Conservation (phyloP, 1,140 invertebrate species). For the Anagrus nilaparvatae region DNA sequence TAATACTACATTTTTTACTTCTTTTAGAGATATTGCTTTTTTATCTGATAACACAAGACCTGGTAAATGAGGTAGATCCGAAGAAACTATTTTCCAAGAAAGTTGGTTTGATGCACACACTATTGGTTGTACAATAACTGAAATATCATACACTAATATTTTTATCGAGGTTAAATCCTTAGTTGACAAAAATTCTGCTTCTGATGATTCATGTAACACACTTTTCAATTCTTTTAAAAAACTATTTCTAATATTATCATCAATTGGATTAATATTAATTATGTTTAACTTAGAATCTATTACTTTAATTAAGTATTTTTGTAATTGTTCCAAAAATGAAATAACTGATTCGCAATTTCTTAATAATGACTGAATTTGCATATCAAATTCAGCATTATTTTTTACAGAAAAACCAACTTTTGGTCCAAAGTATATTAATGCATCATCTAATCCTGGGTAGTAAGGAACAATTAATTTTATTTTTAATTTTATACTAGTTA, state of each 20-base stretch:
- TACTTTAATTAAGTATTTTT: conserved; percentile 24
- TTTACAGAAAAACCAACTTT: conserved; percentile 16
- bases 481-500: conserved; percentile 16
- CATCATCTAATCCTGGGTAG: conserved; percentile 23
- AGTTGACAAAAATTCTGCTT: conserved; percentile 15
- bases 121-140: conserved; percentile 22
- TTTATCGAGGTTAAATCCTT: conserved; percentile 19
- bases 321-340: conserved; percentile 23
- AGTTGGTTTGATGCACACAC: conserved; percentile 13
- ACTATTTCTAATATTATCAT: conserved; percentile 6
- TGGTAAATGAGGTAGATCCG: conserved; percentile 29
- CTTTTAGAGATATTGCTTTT: conserved; percentile 20
- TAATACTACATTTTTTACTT: conserved; percentile 21
- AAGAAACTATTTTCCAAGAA: conserved; percentile 30
- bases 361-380: conserved; percentile 16
- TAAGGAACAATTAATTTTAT: conserved; percentile 25
- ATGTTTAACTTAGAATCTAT: not conserved
- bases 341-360: conserved; percentile 16
- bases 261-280: not conserved
- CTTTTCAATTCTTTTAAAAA: conserved; percentile 21
- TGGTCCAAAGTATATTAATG: conserved; percentile 22
- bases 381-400: conserved; percentile 21
- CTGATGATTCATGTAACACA: conserved; percentile 18
- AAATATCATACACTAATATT: conserved; percentile 22
- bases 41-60: conserved; percentile 17